phyloP scores from a whole-genome alignment of 2,113 vertebrate genomes.

The Marmota flaviventris region DNA sequence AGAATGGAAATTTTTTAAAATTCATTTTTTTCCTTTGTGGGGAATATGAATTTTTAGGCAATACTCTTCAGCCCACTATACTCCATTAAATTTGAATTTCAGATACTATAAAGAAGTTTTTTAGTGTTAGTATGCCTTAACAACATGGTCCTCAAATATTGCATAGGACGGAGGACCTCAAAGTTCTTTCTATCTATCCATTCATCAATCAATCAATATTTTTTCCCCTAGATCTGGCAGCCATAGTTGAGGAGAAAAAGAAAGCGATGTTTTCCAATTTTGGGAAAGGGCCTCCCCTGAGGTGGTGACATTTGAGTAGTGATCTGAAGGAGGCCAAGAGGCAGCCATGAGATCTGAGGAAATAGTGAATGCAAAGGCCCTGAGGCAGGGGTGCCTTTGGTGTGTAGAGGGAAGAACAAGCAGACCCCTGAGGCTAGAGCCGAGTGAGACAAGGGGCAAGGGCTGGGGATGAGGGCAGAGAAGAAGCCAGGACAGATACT shows the following conservation, averaged over 20 bases:
- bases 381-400: background rate
- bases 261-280: background rate
- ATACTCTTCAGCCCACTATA: background rate
- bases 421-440: background rate
- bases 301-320: background rate
- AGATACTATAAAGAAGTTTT: background rate
- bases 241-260: background rate
- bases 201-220: background rate
- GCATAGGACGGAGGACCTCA: background rate
- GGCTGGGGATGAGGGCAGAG: background rate
- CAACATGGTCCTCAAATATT: background rate
- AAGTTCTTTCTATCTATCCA: background rate
- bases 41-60: background rate
- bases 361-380: background rate
- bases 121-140: background rate
- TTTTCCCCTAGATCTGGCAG: background rate
- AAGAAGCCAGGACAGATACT: background rate
- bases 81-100: constrained; percentile 7
- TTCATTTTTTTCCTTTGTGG: background rate
- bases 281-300: background rate
- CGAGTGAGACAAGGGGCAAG: background rate
- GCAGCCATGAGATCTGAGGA: background rate
- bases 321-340: background rate
- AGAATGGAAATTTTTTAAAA: too few species aligned
- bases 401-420: background rate